Evolutionary conservation across 2,113 vertebrate genomes (phyloP).

Genomic region (Myotis brandtii): DNA sequence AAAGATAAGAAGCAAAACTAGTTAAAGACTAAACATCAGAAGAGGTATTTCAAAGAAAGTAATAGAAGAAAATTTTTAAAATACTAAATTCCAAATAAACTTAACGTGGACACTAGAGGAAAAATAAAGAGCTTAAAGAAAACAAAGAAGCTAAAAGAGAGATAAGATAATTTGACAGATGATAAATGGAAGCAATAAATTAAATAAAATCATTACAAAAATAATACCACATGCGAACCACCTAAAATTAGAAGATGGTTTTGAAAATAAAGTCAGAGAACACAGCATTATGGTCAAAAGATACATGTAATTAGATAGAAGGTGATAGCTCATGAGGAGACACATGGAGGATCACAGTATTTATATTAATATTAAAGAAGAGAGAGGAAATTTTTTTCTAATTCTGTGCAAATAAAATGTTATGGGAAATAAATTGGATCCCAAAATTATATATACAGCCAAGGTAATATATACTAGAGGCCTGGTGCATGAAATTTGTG

Average conservation of each 20-base stretch:
- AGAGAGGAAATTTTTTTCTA: not conserved
- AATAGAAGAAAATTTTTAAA: constrained; percentile 20
- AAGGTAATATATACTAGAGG: not conserved
- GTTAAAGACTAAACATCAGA: not conserved
- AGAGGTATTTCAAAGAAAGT: not conserved
- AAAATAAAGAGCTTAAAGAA: not conserved
- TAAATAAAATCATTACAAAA: constrained; percentile 32
- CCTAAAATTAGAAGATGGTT: not conserved
- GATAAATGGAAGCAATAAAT: constrained; percentile 45
- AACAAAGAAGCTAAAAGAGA: not conserved
- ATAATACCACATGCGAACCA: constrained; percentile 9
- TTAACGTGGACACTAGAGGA: not conserved
- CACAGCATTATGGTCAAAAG: constrained; percentile 4
- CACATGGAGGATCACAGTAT: not conserved
- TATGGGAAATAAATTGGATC: not conserved
- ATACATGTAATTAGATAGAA: constrained; percentile 4
- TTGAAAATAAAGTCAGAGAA: constrained; percentile 40
- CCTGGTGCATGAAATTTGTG: too few relatives aligned
- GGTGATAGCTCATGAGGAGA: not conserved
- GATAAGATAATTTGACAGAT: not conserved
- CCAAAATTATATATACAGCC: not conserved
- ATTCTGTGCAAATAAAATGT: not conserved
- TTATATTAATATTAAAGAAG: not conserved
- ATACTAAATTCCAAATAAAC: constrained; percentile 10
- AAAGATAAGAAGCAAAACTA: not conserved